These are phyloP conservation scores for Crypturellus undulatus DNA, from an alignment of 2,113 vertebrate species.

Conservation along the genomic window DNA sequence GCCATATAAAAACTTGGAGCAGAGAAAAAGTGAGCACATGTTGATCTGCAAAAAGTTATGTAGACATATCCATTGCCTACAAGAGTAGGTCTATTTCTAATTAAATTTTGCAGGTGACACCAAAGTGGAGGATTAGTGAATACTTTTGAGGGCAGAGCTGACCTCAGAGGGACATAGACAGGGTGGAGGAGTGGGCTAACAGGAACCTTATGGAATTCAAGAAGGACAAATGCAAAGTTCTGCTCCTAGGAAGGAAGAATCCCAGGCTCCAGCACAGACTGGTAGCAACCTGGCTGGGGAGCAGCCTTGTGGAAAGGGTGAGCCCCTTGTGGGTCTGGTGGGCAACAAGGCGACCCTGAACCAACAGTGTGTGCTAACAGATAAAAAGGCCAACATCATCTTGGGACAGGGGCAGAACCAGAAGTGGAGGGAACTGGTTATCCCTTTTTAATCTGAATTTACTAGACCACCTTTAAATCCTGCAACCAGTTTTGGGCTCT, in stretches of 20 bases:
- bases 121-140: background rate
- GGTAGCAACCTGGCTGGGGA: background rate
- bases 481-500: background rate
- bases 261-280: background rate
- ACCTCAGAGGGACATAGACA: background rate
- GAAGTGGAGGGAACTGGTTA: background rate
- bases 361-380: background rate
- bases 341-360: background rate
- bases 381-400: background rate
- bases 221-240: background rate
- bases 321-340: fast-evolving
- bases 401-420: background rate
- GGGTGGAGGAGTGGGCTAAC: background rate
- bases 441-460: background rate
- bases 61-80: background rate
- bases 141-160: background rate
- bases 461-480: background rate
- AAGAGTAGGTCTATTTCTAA: background rate
- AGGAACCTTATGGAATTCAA: background rate
- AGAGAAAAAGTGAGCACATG: background rate
- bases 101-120: background rate
- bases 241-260: background rate
- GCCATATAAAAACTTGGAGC: background rate
- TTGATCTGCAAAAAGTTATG: background rate
- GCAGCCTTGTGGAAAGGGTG: background rate